Conservation (phyloP, 2,797 vertebrate species). For the Anomalospiza imberbis region DNA sequence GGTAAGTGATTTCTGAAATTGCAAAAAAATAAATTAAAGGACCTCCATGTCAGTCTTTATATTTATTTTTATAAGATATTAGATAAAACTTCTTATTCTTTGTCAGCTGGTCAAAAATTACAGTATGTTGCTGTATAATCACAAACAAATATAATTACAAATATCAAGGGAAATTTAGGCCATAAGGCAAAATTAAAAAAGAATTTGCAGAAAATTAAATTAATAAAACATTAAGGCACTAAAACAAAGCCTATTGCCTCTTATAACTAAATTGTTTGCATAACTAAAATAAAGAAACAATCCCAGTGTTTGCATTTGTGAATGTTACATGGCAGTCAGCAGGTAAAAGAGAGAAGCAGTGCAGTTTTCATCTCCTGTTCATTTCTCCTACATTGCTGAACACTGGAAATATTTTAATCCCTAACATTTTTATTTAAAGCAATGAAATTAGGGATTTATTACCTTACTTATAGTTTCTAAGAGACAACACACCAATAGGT, state of each 20-base stretch:
- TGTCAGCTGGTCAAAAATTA: constrained; percentile 13
- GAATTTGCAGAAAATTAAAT: constrained; percentile 56
- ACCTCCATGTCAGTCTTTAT: neutral
- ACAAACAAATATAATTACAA: constrained; percentile 56
- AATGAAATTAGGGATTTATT: neutral
- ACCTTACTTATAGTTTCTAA: neutral
- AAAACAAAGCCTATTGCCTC: constrained; percentile 35
- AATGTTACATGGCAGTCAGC: neutral
- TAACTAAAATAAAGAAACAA: constrained; percentile 46
- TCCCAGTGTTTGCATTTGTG: constrained; percentile 34
- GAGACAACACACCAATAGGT: neutral
- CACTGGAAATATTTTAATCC: neutral
- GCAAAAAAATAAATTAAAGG: neutral
- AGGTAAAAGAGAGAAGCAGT: neutral
- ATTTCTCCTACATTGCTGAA: neutral
- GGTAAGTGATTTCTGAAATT: neutral
- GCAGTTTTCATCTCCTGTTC: neutral
- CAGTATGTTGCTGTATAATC: constrained; percentile 29
- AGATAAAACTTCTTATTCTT: neutral
- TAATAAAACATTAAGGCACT: constrained; percentile 64
- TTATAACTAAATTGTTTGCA: constrained; percentile 47
- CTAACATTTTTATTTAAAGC: constrained; percentile 6
- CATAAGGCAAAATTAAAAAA: constrained; percentile 48
- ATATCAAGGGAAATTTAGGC: constrained; percentile 51
- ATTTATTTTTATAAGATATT: constrained; percentile 7